Evolutionary conservation across 2,797 vertebrate genomes (phyloP).

Genomic region (Synanceia verrucosa): DNA sequence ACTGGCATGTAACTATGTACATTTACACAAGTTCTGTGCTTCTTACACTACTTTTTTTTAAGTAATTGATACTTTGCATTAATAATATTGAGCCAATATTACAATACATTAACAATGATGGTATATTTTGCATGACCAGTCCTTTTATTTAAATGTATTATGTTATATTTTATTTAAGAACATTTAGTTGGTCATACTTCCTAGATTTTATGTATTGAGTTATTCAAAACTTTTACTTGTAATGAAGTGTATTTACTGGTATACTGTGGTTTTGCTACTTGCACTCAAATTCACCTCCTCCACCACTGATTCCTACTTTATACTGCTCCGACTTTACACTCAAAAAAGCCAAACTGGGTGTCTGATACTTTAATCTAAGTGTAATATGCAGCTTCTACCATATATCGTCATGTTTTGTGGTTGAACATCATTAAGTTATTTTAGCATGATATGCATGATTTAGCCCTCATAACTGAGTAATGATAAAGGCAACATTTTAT

Average conservation of each 20-base stretch:
- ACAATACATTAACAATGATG: not conserved
- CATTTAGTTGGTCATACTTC: not conserved
- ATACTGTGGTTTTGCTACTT: no score
- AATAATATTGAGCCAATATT: not conserved
- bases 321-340: not conserved
- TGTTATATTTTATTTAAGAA: not conserved
- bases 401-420: no score
- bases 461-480: no score
- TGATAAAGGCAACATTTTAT: no score
- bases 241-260: not conserved
- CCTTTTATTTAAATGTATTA: no score
- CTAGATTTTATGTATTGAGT: not conserved
- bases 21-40: not conserved
- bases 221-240: not conserved
- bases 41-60: not conserved
- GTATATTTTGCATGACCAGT: not conserved
- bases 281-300: not conserved
- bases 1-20: not conserved
- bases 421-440: no score
- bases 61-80: not conserved
- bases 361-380: no score
- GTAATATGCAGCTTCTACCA: no score
- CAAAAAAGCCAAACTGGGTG: no score
- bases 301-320: not conserved
- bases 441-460: no score